Evolutionary conservation across 2,797 vertebrate genomes (phyloP), one percentile per base, ranked within the genome.

Genomic region (Uromys caudimaculatus): DNA sequence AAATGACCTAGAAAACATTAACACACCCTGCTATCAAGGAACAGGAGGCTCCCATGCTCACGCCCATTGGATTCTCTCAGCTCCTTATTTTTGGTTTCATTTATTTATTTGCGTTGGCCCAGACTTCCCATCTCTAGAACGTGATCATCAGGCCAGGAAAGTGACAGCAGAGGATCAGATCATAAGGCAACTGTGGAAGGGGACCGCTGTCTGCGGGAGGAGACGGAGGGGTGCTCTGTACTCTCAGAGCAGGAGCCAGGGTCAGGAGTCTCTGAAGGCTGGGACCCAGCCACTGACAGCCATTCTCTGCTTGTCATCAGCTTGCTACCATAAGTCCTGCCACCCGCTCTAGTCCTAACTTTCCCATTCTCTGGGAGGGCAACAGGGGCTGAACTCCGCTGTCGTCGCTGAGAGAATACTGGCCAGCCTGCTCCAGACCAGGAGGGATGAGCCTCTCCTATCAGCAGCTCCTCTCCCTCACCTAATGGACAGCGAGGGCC

Each of bases 1-100:
- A 97, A 98, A 97, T 98, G 84, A 91, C 95, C 98, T 98, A 97
- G 94, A 98, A 98, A 98, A 98, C 0, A 50, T 97, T 96, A 98
- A 98, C 98, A 97, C 97, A 96, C 97, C 1, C 0, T 97, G 98
- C 98, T 90, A 97, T 10, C 89, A 85, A 95, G 95, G 98, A 97
- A 95, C 97, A 97, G 52, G 56, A 76, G 75, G 81, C 81, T 86
- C 86, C 96, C 93, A 82, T 83, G 87, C 71, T 97, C 97, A 17
- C 38, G 83, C 85, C 97, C 97, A 89, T 38, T 54, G 67, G 85
- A 67, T 93, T 85, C 76, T 47, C 97, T 97, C 1, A 19, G 92
- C 95, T 56, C 54, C 93, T 96, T 2, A 44, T 90, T 96, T 98
- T 98, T 98, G 98, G 98, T 97, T 98, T 98, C 84, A 62, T 58